Conservation (phyloP, 2,888 invertebrate species). For the Gerris lacustris region DNA sequence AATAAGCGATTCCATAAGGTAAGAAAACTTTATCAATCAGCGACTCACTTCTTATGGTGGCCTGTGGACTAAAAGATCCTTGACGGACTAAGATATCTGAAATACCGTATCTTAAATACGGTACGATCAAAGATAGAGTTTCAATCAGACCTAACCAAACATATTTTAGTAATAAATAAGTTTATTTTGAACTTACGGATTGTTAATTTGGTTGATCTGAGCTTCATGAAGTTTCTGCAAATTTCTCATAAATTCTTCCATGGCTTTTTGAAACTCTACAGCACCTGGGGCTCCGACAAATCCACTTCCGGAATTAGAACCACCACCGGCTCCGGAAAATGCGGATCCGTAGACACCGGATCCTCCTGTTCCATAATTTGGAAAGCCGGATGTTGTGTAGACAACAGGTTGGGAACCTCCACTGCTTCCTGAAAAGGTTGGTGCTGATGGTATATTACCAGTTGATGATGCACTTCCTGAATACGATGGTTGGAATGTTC, state of each 20-base stretch:
- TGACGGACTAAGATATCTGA: too few relatives aligned
- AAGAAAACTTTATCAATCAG: too few relatives aligned
- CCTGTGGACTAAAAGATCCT: too few relatives aligned
- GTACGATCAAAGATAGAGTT: too few relatives aligned
- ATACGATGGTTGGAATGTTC: conserved; percentile 6
- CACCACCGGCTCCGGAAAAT: conserved; percentile 13
- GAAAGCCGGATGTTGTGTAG: background rate
- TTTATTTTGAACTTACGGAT: background rate
- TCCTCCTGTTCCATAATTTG: background rate
- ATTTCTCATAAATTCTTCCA: background rate
- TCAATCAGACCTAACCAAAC: too few relatives aligned
- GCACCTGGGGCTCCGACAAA: background rate
- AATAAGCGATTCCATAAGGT: too few relatives aligned
- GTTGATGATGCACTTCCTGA: conserved; percentile 15
- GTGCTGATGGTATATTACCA: conserved; percentile 13
- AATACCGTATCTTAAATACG: too few relatives aligned
- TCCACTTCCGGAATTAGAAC: conserved; percentile 1
- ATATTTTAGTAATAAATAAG: too few relatives aligned
- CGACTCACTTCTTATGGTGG: too few relatives aligned
- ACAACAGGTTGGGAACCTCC: background rate
- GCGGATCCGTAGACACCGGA: conserved; percentile 7
- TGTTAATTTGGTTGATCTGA: background rate
- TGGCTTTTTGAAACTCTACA: conserved; percentile 12
- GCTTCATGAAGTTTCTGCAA: background rate
- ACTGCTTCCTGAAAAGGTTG: background rate